Evolutionary conservation across 1,140 invertebrate genomes (phyloP).

Genomic region (Cephus cinctus): DNA sequence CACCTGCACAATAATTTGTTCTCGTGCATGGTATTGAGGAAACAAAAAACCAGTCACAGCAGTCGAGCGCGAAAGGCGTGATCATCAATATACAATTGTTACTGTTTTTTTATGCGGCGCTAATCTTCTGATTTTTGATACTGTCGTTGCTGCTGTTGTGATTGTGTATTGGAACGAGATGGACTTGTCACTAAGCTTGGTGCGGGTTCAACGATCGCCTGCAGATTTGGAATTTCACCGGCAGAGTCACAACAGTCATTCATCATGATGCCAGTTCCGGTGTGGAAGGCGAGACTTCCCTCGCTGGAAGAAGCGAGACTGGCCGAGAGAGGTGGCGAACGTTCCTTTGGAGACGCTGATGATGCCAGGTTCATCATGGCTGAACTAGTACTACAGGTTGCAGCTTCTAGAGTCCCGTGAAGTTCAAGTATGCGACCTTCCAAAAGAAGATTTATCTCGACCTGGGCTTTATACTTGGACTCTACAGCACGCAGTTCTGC

Average conservation of each 20-base stretch:
- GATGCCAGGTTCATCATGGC: constrained; percentile 40
- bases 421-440: constrained; percentile 69
- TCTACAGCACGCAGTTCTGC: constrained; percentile 62
- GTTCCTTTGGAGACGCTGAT: constrained; percentile 50
- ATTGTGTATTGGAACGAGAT: constrained; percentile 15
- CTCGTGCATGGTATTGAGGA: not conserved
- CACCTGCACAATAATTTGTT: not conserved
- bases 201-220: constrained; percentile 50
- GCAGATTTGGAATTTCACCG: constrained; percentile 50
- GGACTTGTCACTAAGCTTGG: constrained; percentile 36
- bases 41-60: not conserved
- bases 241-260: constrained; percentile 50
- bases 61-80: constrained; percentile 11
- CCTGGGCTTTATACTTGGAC: constrained; percentile 70
- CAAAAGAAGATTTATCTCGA: constrained; percentile 65
- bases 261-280: constrained; percentile 42
- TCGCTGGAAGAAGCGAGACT: constrained; percentile 54
- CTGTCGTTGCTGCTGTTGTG: constrained; percentile 16
- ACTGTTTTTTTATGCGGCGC: not conserved
- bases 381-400: constrained; percentile 24
- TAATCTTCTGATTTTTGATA: constrained; percentile 1
- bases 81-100: constrained; percentile 14
- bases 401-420: constrained; percentile 55
- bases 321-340: constrained; percentile 47
- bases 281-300: constrained; percentile 47